Conservation (phyloP, 2,797 vertebrate genomes). For the Prionace glauca region DNA sequence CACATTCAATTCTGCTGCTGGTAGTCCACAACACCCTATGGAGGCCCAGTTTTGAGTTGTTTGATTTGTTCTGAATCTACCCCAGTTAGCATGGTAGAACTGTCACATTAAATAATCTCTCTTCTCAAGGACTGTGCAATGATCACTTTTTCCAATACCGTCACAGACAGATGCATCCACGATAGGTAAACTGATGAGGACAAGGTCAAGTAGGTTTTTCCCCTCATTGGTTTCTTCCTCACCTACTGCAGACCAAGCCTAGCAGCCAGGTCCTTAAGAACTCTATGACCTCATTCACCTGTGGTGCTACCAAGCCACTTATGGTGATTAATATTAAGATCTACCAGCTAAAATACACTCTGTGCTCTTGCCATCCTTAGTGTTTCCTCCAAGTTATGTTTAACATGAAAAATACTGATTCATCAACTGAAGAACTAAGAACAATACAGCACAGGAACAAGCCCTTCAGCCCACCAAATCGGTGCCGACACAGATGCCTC, state of each 20-base stretch:
- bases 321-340: neutral
- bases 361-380: neutral
- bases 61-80: neutral
- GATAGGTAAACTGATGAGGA: neutral
- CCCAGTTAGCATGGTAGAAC: neutral
- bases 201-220: neutral
- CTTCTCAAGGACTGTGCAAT: neutral
- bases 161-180: neutral
- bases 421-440: neutral
- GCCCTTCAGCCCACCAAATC: too few relatives aligned
- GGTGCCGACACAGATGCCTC: too few relatives aligned
- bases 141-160: neutral
- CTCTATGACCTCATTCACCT: neutral
- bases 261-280: neutral
- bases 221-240: too few relatives aligned
- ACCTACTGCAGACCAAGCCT: neutral
- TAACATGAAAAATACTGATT: neutral
- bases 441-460: too few relatives aligned
- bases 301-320: neutral
- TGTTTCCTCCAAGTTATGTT: neutral
- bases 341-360: neutral
- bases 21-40: neutral
- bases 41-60: neutral
- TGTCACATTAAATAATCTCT: neutral
- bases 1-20: neutral